Conservation (phyloP, 2,113 vertebrate genomes). For the Azemiops feae region DNA sequence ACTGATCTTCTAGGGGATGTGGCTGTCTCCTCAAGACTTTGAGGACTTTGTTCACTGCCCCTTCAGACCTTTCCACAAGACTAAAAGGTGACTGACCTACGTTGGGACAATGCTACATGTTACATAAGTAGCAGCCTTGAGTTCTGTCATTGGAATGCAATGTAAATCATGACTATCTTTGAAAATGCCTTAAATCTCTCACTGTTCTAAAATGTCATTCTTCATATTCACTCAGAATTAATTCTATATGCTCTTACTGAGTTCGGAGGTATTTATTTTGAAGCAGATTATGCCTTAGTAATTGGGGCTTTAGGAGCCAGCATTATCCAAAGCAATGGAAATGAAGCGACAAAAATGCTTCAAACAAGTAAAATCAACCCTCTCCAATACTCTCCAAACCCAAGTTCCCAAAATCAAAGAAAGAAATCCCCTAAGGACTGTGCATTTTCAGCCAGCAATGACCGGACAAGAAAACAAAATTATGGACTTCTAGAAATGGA, state of each 20-base stretch:
- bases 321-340: background rate
- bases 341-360: background rate
- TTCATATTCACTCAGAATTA: background rate
- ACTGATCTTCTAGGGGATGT: background rate
- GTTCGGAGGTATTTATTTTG: background rate
- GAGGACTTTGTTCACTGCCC: background rate
- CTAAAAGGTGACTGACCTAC: background rate
- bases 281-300: background rate
- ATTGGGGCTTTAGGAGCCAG: background rate
- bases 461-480: rapidly evolving
- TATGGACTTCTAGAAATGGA: background rate
- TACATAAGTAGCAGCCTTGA: background rate
- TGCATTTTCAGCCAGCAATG: background rate
- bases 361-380: background rate
- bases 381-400: background rate
- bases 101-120: background rate
- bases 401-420: background rate
- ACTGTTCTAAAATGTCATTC: background rate
- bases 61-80: background rate
- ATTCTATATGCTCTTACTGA: background rate
- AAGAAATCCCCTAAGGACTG: background rate
- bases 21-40: background rate
- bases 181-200: background rate
- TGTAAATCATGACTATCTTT: background rate
- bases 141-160: background rate